Evolutionary conservation across 2,113 vertebrate genomes (phyloP), one percentile per base, ranked within the genome.

Genomic region (Bos taurus): DNA sequence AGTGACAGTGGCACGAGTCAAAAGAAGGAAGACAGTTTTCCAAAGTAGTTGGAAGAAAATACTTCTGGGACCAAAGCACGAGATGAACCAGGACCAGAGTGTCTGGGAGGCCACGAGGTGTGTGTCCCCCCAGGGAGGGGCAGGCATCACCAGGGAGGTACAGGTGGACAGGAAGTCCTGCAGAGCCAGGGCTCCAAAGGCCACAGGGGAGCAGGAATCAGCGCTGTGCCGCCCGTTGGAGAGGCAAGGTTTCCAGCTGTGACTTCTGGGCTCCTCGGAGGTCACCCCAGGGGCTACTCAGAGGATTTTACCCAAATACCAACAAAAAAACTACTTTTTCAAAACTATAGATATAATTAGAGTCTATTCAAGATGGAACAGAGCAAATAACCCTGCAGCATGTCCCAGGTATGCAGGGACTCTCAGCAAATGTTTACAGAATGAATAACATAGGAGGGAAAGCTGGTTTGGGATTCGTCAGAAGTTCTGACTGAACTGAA

Each of bases 401-500:
- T 57, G 46, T 86, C 74, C 91, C 95, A 89, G 85, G 67, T 30
- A 6, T 77, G n/a, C 14, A 33, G 86, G 96, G 88, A 67, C 85
- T 93, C 94, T 95, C 3, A 3, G 15, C 95, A 97, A 98, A 97
- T 97, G 93, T 98, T 98, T 96, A 95, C 94, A 95, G 97, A 97
- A 97, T 96, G 97, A 97, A 97, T 95, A 97, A 80, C 96, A 30
- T 5, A 86, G 59, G 21, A 84, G 54, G 94, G 97, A 80, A 95
- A 96, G 97, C 92, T 96, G 83, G 95, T 97, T 95, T 95, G 94
- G 93, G 96, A 96, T 93, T 97, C 98, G 67, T 97, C 97, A 97
- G 94, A 97, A 98, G 95, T 97, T 98, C 92, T 93, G 96, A 97
- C 43, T 90, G 90, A 98, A 98, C 91, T 95, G 88, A 96, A 97